Evolutionary conservation across 92 coral and sea anemone species (phyloP), one percentile per base, ranked within the genome.

Genomic region (Metridium senile): DNA sequence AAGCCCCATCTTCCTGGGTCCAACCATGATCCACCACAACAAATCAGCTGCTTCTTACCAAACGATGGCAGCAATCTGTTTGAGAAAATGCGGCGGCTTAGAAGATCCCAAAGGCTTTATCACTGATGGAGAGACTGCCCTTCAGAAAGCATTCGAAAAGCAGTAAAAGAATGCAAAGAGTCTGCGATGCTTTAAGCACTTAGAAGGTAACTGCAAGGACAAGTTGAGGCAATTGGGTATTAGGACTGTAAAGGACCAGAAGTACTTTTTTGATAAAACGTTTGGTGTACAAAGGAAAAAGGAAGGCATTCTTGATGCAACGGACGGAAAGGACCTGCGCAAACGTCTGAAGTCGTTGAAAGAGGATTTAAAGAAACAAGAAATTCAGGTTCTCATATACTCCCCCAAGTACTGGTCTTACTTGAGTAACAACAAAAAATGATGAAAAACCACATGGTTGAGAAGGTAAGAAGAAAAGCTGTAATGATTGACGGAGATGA

Each of bases 1-100:
- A 28, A 26, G 53, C 45, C 93, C 89, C 8, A 74, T 88, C 3
- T 88, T 83, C 56, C 31, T 84, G n/a, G 89, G 93, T 1, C 93
- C 87, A 0, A 80, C 93, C 3, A 76, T 80, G 84, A 75, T 88
- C 27, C 93, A 88, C 35, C 93, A 87, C 45, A 68, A 57, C 62
- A 88, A 84, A 85, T 26, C 51, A 52, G 69, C 69, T 66, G 84
- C 21, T 0, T 23, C 83, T 59, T 88, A 84, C 68, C 68, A 57
- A 58, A 28, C 49, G 33, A 66, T 88, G 11, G 49, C 89, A 25
- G 20, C 88, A 21, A 70, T 89, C 23, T 84, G 83, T 58, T 72
- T 65, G 0, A 18, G 47, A 18, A 81, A 84, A 70, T 75, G 80
- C 79, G 74, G 71, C 59, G 82, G 63, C 18, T 20, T 81, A n/a